A percentile compares a stretch with the other conserved stretches of the same genome.
Evolutionary conservation across 2,888 invertebrate genomes (phyloP).

Genomic region (Caenorhabditis afra): DNA sequence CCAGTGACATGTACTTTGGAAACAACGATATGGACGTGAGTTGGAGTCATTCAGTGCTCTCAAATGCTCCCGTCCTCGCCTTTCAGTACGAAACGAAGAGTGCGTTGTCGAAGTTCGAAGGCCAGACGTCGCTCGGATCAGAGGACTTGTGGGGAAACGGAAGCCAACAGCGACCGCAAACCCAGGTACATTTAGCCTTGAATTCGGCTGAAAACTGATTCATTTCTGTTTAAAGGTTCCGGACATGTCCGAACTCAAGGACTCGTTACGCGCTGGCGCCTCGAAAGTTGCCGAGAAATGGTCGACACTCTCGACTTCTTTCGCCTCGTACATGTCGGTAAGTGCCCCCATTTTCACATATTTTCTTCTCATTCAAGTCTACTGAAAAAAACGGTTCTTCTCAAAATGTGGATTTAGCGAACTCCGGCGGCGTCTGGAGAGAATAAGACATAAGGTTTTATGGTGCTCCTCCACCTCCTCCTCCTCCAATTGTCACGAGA

Average conservation of each 20-base stretch:
- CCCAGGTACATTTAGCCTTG: constrained; percentile 47
- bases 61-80: too few species aligned
- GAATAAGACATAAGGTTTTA: constrained; percentile 44
- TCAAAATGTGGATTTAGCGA: constrained; percentile 59
- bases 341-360: constrained; percentile 44
- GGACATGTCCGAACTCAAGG: constrained; percentile 96
- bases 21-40: constrained; percentile 82
- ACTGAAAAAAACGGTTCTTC: too few species aligned
- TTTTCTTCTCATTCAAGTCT: too few species aligned
- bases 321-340: constrained; percentile 77
- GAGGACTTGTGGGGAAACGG: constrained; percentile 91
- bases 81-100: constrained; percentile 82
- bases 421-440: constrained; percentile 60
- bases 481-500: not conserved
- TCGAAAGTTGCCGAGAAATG: constrained; percentile 97
- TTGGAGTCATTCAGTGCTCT: too few species aligned
- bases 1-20: constrained; percentile 96
- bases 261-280: constrained; percentile 96
- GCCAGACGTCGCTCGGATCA: constrained; percentile 94
- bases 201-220: not conserved
- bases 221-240: constrained; percentile 79
- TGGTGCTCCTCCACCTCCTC: constrained; percentile 12
- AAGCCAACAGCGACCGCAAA: constrained; percentile 66
- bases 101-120: constrained; percentile 89
- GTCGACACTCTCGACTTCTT: constrained; percentile 85